phyloP scores from a whole-genome alignment of 2,113 vertebrate species.

The Pseudopodoces humilis region DNA sequence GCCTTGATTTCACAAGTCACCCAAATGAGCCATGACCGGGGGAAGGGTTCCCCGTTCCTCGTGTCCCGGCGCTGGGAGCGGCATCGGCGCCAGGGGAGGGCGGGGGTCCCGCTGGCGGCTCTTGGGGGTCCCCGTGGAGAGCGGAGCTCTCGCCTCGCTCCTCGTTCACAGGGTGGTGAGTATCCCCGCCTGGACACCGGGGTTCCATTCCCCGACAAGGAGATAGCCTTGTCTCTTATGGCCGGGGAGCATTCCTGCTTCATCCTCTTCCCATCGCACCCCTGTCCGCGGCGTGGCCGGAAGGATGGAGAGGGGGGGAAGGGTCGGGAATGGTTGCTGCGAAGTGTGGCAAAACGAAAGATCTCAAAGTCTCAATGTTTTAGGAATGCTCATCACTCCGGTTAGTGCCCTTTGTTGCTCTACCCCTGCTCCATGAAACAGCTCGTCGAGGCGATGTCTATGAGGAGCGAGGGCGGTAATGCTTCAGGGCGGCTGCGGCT shows the following conservation, averaged over 20 bases:
- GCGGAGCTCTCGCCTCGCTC: fast-evolving
- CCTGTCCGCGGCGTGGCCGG: not conserved
- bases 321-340: no score
- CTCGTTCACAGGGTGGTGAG: not conserved
- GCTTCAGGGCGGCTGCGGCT: fast-evolving
- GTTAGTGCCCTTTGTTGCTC: not conserved
- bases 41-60: not conserved
- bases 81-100: no score
- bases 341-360: fast-evolving
- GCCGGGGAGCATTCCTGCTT: not conserved
- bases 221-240: not conserved
- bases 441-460: fast-evolving
- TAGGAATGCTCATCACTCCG: fast-evolving
- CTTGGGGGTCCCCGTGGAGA: not conserved
- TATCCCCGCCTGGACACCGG: not conserved
- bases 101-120: no score
- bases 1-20: not conserved
- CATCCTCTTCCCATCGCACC: not conserved
- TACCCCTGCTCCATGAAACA: fast-evolving
- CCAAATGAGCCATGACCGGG: no score
- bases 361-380: fast-evolving
- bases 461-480: fast-evolving
- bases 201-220: not conserved
- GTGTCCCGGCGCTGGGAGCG: not conserved
- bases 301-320: no score